Conservation (phyloP, 2,888 invertebrate genomes). For the Lasius platythorax region DNA sequence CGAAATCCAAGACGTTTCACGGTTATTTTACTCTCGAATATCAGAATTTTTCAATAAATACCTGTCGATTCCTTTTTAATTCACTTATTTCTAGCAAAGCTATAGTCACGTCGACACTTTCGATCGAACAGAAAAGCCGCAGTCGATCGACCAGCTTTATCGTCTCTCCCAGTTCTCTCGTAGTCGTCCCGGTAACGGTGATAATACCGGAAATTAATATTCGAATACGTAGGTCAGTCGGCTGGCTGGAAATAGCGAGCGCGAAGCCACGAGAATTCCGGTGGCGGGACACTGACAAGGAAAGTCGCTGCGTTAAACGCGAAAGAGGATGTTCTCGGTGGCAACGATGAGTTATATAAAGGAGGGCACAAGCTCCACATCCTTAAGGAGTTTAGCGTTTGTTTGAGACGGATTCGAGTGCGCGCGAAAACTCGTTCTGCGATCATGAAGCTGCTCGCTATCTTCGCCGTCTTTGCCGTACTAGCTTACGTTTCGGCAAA, state of each 20-base stretch:
- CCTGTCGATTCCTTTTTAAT: conserved; percentile 28
- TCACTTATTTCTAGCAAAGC: neutral
- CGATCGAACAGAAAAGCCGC: conserved; percentile 33
- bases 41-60: conserved; percentile 5
- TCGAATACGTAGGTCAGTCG: conserved; percentile 32
- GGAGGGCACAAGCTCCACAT: neutral
- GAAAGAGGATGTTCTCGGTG: conserved; percentile 1
- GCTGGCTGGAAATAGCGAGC: conserved; percentile 17
- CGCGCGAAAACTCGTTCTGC: neutral
- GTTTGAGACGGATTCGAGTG: neutral
- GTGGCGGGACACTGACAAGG: neutral
- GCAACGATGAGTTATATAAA: conserved; percentile 55
- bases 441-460: conserved; percentile 60
- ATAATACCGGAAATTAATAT: conserved; percentile 49
- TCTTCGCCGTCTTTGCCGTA: conserved; percentile 30
- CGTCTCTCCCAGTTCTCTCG: neutral
- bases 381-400: neutral
- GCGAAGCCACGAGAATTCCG: conserved; percentile 46
- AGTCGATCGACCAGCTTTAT: conserved; percentile 32
- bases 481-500: conserved; percentile 38
- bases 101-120: conserved; percentile 9
- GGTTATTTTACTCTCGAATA: neutral
- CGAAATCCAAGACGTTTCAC: neutral
- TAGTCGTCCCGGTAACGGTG: conserved; percentile 29
- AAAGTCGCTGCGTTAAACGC: neutral